Percentiles rank a stretch among this genome's conserved stretches.
Evolutionary conservation across 2,797 vertebrate genomes (phyloP).

Genomic region (Dallia pectoralis): DNA sequence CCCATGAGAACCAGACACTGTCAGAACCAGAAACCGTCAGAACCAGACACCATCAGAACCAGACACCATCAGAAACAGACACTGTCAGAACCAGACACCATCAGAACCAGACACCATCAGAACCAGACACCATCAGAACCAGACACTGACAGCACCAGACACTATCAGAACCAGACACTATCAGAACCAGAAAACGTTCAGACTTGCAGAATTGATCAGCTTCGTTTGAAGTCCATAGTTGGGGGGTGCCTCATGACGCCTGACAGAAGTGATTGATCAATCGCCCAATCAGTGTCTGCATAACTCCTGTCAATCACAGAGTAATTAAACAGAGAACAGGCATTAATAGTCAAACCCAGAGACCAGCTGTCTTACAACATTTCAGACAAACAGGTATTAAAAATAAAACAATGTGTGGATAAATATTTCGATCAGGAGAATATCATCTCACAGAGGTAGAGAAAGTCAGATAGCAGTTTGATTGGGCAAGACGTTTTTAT

Average conservation of each 20-base stretch:
- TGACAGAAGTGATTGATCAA: constrained; percentile 27
- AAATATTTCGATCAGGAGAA: background rate
- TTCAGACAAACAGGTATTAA: background rate
- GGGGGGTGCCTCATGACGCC: background rate
- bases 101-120: background rate
- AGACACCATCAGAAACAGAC: too few species aligned
- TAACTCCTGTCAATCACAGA: background rate
- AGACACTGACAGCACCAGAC: too few species aligned
- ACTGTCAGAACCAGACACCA: background rate
- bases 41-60: background rate
- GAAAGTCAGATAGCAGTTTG: background rate
- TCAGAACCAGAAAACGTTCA: background rate
- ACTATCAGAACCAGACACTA: background rate
- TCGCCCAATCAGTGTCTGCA: constrained; percentile 16
- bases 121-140: background rate
- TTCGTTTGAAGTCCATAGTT: background rate
- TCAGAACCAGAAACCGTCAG: background rate
- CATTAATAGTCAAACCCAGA: background rate
- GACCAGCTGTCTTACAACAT: background rate
- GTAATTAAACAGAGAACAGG: background rate
- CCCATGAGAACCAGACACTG: background rate
- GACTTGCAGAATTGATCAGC: background rate
- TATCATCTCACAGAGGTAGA: background rate
- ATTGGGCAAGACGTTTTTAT: constrained; percentile 21
- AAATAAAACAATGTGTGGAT: background rate